Percentiles rank a stretch among this genome's conserved stretches.
Conservation (phyloP, 2,888 invertebrate species). For the Meteorus cinctellus region DNA sequence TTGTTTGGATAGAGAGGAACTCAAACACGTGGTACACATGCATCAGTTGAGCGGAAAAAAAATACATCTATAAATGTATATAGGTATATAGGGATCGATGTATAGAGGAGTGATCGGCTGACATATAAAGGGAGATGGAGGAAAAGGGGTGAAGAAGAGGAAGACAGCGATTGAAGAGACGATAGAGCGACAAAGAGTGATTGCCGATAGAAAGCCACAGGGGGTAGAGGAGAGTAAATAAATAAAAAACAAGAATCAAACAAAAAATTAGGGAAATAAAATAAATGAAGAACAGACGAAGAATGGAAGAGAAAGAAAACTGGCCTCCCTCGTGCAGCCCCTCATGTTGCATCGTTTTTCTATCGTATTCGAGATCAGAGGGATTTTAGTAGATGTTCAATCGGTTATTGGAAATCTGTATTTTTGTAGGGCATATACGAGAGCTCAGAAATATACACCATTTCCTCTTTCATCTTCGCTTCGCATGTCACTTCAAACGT, state of each 20-base stretch:
- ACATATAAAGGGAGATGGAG: constrained; percentile 19
- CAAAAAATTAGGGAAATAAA: constrained; percentile 43
- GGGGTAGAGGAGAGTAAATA: constrained; percentile 40
- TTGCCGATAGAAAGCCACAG: constrained; percentile 45
- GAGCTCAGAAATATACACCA: constrained; percentile 22
- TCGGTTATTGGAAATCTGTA: constrained; percentile 72
- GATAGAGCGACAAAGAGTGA: constrained; percentile 51
- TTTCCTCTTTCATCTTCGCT: constrained; percentile 39
- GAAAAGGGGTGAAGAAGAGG: constrained; percentile 15
- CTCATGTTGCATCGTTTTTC: constrained; percentile 55
- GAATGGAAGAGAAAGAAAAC: constrained; percentile 41
- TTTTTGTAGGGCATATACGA: constrained; percentile 69
- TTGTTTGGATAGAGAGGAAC: constrained; percentile 60
- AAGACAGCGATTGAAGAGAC: constrained; percentile 18
- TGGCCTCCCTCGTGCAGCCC: constrained; percentile 15
- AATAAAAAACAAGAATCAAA: not conserved
- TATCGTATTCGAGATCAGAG: constrained; percentile 47
- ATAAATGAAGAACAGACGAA: constrained; percentile 36
- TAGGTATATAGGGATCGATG: not conserved
- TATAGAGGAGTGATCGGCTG: constrained; percentile 31
- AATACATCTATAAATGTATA: constrained; percentile 31
- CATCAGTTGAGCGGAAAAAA: constrained; percentile 53
- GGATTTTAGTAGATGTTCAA: constrained; percentile 54
- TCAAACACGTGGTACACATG: constrained; percentile 63
- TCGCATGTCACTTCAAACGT: constrained; percentile 26